Percentiles rank a stretch among this genome's conserved stretches.
Conservation (phyloP, 2,888 invertebrate species). For the Netelia inedita region DNA sequence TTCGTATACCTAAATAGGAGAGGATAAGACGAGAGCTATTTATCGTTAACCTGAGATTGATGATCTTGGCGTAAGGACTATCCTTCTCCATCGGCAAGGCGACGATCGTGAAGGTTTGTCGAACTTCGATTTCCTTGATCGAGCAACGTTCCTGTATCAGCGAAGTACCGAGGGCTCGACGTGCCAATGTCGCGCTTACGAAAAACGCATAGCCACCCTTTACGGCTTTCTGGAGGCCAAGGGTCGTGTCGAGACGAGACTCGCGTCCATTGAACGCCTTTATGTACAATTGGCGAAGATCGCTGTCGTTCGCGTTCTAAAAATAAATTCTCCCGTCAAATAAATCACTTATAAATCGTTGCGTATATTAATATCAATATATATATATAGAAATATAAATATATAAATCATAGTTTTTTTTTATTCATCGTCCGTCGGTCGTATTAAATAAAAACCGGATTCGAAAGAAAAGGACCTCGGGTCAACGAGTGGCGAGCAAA, state of each 20-base stretch:
- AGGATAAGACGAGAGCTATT: not conserved
- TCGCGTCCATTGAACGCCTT: conserved; percentile 82
- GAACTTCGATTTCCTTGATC: conserved; percentile 87
- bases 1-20: conserved; percentile 7
- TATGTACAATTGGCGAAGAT: conserved; percentile 86
- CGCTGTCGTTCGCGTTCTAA: conserved; percentile 87
- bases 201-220: conserved; percentile 88
- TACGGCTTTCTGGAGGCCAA: conserved; percentile 86
- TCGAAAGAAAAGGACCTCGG: no score
- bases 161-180: conserved; percentile 85
- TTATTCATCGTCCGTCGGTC: no score
- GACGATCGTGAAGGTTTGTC: conserved; percentile 87
- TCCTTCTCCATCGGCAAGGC: conserved; percentile 87
- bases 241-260: conserved; percentile 77
- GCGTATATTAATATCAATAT: no score
- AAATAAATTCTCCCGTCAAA: conserved; percentile 44
- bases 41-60: conserved; percentile 86
- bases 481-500: no score
- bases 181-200: conserved; percentile 87
- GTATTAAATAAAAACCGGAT: no score
- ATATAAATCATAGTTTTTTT: no score
- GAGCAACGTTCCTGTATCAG: conserved; percentile 85
- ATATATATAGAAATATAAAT: no score
- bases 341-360: not conserved
- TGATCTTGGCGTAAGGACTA: conserved; percentile 88